Percentiles rank a stretch among this genome's conserved stretches.
Evolutionary conservation across 2,797 vertebrate species (phyloP).

Genomic region (Paguma larvata): DNA sequence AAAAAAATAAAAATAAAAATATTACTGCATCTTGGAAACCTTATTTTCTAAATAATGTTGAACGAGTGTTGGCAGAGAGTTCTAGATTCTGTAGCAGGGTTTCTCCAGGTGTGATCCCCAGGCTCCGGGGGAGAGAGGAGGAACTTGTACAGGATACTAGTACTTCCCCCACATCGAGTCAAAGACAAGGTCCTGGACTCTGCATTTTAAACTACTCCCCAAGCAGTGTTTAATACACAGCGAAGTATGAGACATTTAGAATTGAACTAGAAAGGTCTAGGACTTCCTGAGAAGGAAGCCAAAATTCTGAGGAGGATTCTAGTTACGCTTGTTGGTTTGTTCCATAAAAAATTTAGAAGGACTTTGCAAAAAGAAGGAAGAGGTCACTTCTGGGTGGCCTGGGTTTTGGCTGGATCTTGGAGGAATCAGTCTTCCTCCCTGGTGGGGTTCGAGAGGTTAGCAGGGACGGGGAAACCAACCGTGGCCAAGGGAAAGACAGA

Average conservation of each 20-base stretch:
- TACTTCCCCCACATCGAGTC: not conserved
- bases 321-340: conserved; percentile 6
- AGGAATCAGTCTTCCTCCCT: not conserved
- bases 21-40: not conserved
- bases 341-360: not conserved
- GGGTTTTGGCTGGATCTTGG: conserved; percentile 7
- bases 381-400: conserved; percentile 35
- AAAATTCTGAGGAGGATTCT: conserved; percentile 27
- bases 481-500: not conserved
- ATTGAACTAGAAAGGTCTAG: not conserved
- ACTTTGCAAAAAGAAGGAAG: not conserved
- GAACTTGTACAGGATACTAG: not conserved
- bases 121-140: too few relatives aligned
- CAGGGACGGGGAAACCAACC: not conserved
- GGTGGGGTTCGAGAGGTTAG: not conserved
- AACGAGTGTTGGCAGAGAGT: not conserved
- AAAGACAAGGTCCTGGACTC: not conserved
- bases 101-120: not conserved
- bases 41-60: not conserved
- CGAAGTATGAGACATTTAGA: not conserved
- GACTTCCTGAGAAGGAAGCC: conserved; percentile 43
- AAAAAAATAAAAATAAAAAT: not conserved
- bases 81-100: not conserved
- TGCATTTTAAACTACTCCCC: not conserved
- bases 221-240: not conserved